Evolutionary conservation across 2,888 invertebrate species (phyloP), one percentile per base, ranked within the genome.

Genomic region (Portevinia maculata): DNA sequence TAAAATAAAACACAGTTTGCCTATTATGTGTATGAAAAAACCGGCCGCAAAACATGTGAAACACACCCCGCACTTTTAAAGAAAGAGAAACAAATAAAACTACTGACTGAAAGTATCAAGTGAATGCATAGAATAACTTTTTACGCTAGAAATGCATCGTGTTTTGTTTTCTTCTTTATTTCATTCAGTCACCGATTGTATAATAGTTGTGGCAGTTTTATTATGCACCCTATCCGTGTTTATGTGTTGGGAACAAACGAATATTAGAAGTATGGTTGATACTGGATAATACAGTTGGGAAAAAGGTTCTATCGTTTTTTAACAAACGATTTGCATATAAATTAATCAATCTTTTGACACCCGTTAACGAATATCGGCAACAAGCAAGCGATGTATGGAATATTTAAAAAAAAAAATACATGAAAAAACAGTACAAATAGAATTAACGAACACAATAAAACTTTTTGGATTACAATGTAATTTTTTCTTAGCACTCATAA

Each of bases 361-460:
- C 39, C 19, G 32, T 53, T 32, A 41, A 64, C 41, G 59, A 60
- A 11, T 30, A 21, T 7, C 15, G 37, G 24, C 48, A 53, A 50
- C 62, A 79, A 53, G 67, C 60, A 73, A 73, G 48, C 50, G 50
- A 74, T 74, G 64, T 37, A 69, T 75, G 79, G 46, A 79, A 79
- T 69, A 64, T 70, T 65, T 19, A 37, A 41, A 65, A 39, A 24
- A 24, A 24, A 24, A 24, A 28, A 41, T 57, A 39, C 46, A 55
- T 11, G 1, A 39, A 39, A 62, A 62, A 76, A 76, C 64, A 76
- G 76, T 76, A 76, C 76, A 81, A 81, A 81, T 81, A 81, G 75
- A 81, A 81, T 76, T 81, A 76, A 81, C 70, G 59, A 71, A 79
- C 71, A 62, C 32, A 64, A 48, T 46, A 32, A 32, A 46, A 50